Percentiles rank a stretch among this genome's conserved stretches.
These are phyloP conservation scores for Oryzaephilus surinamensis DNA, from an alignment of 1,140 invertebrate species.

Conservation along the genomic window DNA sequence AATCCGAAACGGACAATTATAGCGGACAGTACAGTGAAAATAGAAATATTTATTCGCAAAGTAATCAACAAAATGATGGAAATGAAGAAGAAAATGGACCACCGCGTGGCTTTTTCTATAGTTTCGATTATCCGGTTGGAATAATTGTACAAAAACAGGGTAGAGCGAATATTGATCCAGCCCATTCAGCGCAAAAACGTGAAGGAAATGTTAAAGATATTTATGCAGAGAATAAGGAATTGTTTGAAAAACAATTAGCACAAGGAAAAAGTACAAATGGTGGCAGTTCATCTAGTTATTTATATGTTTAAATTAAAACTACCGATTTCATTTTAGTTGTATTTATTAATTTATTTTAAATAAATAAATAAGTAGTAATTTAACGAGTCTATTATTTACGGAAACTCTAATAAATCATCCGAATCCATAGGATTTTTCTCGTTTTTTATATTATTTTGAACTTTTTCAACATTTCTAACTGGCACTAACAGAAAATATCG, in stretches of 20 bases:
- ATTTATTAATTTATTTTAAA: slow-evolving; percentile 4
- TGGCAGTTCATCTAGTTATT: slow-evolving; percentile 3
- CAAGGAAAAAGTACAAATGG: slow-evolving; percentile 9
- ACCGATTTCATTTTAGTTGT: neutral
- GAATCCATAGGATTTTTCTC: neutral
- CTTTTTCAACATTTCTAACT: neutral
- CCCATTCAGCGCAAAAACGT: slow-evolving; percentile 17
- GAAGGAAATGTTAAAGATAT: slow-evolving; percentile 21
- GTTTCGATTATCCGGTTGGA: slow-evolving; percentile 51
- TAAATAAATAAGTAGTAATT: slow-evolving; percentile 7
- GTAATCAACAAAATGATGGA: slow-evolving; percentile 10
- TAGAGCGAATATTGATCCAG: no score
- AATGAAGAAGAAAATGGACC: slow-evolving; percentile 41
- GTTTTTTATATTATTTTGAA: slow-evolving; percentile 3
- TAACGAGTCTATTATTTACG: no score
- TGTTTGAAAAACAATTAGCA: slow-evolving; percentile 26
- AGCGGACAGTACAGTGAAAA: neutral
- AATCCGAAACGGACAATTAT: slow-evolving; percentile 3
- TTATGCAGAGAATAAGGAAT: slow-evolving; percentile 35
- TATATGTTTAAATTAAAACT: slow-evolving; percentile 3
- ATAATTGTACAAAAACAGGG: slow-evolving; percentile 41
- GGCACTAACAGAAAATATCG: slow-evolving; percentile 11
- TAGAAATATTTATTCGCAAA: neutral
- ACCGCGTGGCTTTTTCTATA: slow-evolving; percentile 56
- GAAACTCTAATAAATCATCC: no score